Conservation (phyloP, 2,888 invertebrate species). For the Dilophus febrilis region DNA sequence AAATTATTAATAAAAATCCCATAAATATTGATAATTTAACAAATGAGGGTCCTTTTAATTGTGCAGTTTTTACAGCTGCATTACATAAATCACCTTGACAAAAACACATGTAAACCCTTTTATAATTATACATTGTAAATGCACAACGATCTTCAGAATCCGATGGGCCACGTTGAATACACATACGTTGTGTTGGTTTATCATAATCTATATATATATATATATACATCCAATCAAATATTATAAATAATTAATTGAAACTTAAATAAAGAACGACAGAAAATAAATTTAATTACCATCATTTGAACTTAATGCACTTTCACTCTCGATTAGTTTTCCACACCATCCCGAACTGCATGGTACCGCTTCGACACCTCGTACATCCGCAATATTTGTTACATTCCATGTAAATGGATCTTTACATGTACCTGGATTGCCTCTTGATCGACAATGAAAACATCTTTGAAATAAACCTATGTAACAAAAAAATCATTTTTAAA, state of each 20-base stretch:
- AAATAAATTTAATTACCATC: conserved; percentile 41
- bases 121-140: conserved; percentile 64
- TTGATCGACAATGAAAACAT: conserved; percentile 70
- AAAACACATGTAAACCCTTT: conserved; percentile 78
- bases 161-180: conserved; percentile 71
- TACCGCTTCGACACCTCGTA: conserved; percentile 54
- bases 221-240: background rate
- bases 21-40: no score
- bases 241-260: background rate
- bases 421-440: conserved; percentile 76
- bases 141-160: conserved; percentile 83
- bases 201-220: conserved; percentile 52
- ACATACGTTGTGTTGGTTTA: conserved; percentile 71
- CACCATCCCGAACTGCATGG: conserved; percentile 88
- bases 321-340: conserved; percentile 72
- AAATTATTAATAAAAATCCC: no score
- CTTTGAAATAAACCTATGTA: conserved; percentile 54
- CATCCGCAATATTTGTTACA: conserved; percentile 51
- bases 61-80: no score
- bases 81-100: conserved; percentile 84
- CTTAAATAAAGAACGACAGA: background rate
- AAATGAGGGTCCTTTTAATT: no score
- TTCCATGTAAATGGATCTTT: conserved; percentile 73
- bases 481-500: conserved; percentile 16
- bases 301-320: conserved; percentile 48